Evolutionary conservation across 2,113 vertebrate genomes (phyloP).

Genomic region (Polypterus senegalus): DNA sequence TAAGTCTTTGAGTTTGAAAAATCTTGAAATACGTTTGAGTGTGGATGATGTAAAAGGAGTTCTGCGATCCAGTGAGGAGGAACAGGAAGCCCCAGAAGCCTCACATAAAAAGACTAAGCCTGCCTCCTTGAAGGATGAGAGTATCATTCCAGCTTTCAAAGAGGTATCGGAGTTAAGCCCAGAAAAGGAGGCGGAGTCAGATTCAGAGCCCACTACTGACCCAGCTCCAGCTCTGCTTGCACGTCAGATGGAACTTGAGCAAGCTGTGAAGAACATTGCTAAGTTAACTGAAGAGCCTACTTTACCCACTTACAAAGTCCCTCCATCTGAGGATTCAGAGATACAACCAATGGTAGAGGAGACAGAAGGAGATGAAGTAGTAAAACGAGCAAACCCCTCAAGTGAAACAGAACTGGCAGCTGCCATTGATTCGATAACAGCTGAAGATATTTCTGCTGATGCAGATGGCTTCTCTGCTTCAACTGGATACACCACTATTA

Average conservation of each 20-base stretch:
- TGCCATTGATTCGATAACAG: conserved; percentile 91
- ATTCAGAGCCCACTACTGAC: conserved; percentile 48
- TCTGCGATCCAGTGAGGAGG: conserved; percentile 49
- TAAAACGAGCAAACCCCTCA: conserved; percentile 75
- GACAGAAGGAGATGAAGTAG: conserved; percentile 56
- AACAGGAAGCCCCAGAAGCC: conserved; percentile 32
- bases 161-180: conserved; percentile 36
- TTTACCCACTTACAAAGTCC: conserved; percentile 60
- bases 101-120: conserved; percentile 40
- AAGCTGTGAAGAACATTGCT: conserved; percentile 88
- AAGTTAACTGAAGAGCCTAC: conserved; percentile 68
- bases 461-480: conserved; percentile 66
- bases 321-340: conserved; percentile 39
- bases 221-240: conserved; percentile 63
- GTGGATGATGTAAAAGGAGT: conserved; percentile 62
- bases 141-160: conserved; percentile 34
- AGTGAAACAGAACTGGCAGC: conserved; percentile 91
- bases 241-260: conserved; percentile 82
- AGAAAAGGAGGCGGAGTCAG: conserved; percentile 43
- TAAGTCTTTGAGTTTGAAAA: conserved; percentile 62
- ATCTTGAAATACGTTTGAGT: conserved; percentile 59
- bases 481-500: conserved; percentile 44
- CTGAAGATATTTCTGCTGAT: conserved; percentile 69
- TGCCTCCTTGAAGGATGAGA: conserved; percentile 43
- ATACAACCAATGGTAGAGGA: conserved; percentile 41